Evolutionary conservation across 2,113 vertebrate genomes (phyloP), one percentile per base, ranked within the genome.

Genomic region (Cichladusa arquata): DNA sequence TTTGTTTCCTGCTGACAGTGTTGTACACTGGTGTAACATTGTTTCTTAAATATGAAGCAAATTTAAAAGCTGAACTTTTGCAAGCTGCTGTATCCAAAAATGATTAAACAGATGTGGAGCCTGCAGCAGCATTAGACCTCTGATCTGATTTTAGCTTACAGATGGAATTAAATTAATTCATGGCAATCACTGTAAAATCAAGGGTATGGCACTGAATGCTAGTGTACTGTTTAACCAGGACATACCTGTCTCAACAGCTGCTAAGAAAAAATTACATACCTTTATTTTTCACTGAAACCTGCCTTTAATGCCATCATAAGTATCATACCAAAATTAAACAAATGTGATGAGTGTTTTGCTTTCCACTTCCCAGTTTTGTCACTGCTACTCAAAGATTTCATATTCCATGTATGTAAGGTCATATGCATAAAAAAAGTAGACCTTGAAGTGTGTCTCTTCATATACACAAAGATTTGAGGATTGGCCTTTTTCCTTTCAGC

Each of bases 81-180:
- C 96, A 97, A 97, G 96, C 96, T 97, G 92, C 93, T 96, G 62
- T 96, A 93, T 97, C 94, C 67, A 94, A 98, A 97, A 96, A 93
- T 94, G 93, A 97, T 97, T 97, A 97, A 98, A 97, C 97, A 98
- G 97, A 97, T 97, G 96, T 97, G 95, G 94, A 93, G 96, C 97
- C 97, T 95, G 90, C 85, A 97, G 96, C 97, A 97, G 93, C 90
- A 73, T 96, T 96, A 97, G 97, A 97, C 97, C 98, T 97, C 97
- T 97, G 97, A 98, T 97, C 96, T 97, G 96, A 96, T 97, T 97
- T 97, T 96, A 97, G 96, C 95, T 98, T 98, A 97, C 95, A 97
- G 96, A 96, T 96, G 93, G 95, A 98, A 97, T 97, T 97, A 95
- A 97, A 96, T 97, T 94, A 97, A 96, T 97, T 97, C 87, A 80